phyloP scores from a whole-genome alignment of 2,113 vertebrate species.

The Pithys albifrons region DNA sequence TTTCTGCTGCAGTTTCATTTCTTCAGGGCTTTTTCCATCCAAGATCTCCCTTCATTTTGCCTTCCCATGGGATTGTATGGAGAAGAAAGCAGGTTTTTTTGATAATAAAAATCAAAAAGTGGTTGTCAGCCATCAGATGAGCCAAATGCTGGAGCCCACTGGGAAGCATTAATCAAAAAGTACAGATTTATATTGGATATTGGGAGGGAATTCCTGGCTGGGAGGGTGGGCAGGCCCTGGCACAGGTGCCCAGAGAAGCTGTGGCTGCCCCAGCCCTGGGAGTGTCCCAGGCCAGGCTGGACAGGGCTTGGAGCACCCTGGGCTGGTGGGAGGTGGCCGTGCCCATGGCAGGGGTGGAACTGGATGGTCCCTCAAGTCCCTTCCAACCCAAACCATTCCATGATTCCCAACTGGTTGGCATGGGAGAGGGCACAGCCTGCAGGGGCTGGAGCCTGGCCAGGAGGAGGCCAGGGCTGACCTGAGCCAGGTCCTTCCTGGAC shows the following conservation, averaged over 20 bases:
- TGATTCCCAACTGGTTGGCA: background rate
- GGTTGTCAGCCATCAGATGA: background rate
- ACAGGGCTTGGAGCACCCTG: background rate
- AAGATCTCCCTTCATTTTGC: background rate
- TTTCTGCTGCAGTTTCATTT: background rate
- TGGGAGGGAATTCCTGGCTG: background rate
- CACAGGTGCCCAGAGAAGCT: background rate
- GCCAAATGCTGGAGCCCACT: background rate
- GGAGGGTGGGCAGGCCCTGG: background rate
- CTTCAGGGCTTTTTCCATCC: background rate
- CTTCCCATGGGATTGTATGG: background rate
- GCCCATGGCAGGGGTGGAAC: background rate
- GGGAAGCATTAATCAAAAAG: background rate
- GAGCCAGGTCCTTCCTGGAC: background rate
- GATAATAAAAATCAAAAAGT: background rate
- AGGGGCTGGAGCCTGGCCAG: background rate
- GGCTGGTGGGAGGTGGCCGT: background rate
- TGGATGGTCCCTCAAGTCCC: accelerated
- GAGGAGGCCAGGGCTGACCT: background rate
- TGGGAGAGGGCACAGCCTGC: background rate
- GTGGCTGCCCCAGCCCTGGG: background rate
- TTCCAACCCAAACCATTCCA: background rate
- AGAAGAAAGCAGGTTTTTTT: background rate
- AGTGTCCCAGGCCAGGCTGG: background rate
- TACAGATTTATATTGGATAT: accelerated